These are phyloP conservation scores for Seison nebaliae DNA, from an alignment of 1,140 invertebrate genomes.

Conservation along the genomic window DNA sequence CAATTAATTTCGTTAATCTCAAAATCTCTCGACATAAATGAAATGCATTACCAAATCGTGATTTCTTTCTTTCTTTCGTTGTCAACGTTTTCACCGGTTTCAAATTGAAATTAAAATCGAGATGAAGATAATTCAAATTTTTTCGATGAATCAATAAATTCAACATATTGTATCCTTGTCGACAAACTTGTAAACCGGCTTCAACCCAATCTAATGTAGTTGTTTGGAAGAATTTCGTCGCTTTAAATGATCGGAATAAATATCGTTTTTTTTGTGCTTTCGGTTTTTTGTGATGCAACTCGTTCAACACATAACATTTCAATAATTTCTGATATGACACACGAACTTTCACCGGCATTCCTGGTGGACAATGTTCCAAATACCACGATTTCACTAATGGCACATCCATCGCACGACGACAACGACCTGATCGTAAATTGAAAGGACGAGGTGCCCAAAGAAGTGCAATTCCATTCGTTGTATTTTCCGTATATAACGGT, in stretches of 20 bases:
- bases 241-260: constrained; percentile 90
- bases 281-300: constrained; percentile 74
- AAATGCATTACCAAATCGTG: constrained; percentile 95
- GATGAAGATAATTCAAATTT: constrained; percentile 92
- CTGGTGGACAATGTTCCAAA: constrained; percentile 75
- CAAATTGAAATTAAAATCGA: constrained; percentile 98
- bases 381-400: constrained; percentile 85
- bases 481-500: constrained; percentile 87
- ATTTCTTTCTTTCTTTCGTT: constrained; percentile 96
- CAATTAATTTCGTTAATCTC: constrained; percentile 78
- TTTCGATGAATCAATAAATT: constrained; percentile 95
- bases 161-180: constrained; percentile 98
- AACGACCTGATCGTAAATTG: constrained; percentile 59
- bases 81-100: constrained; percentile 97
- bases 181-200: constrained; percentile 47
- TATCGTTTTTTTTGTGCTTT: constrained; percentile 96
- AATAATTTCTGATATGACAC: constrained; percentile 95
- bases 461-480: constrained; percentile 90
- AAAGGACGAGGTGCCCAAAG: constrained; percentile 92
- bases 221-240: constrained; percentile 98
- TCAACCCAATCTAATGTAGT: constrained; percentile 98
- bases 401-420: constrained; percentile 66
- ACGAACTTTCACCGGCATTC: constrained; percentile 90
- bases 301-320: constrained; percentile 92
- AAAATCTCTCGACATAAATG: constrained; percentile 94